Percentiles rank a stretch among this genome's conserved stretches.
phyloP scores from a whole-genome alignment of 2,113 vertebrate genomes.

The Platycercus adscitus region DNA sequence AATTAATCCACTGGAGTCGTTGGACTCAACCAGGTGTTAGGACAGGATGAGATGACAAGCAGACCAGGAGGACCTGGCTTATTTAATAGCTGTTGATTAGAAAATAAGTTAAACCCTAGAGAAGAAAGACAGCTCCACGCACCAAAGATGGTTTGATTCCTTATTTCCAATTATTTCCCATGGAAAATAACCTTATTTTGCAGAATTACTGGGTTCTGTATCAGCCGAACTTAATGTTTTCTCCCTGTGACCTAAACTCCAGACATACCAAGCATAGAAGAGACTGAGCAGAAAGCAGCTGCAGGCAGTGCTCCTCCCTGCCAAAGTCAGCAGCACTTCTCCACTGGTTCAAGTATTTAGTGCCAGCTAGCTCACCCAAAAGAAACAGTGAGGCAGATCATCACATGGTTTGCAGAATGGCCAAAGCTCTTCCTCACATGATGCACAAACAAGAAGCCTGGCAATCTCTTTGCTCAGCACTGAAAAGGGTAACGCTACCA shows the following conservation, averaged over 20 bases:
- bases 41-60: not conserved
- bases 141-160: not conserved
- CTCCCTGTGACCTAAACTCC: conserved; percentile 7
- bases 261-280: conserved; percentile 3
- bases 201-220: not conserved
- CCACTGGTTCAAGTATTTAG: not conserved
- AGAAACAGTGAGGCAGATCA: not conserved
- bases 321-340: conserved; percentile 29
- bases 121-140: not conserved
- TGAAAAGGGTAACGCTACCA: not conserved
- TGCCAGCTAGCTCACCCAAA: conserved; percentile 1
- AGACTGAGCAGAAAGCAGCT: conserved; percentile 12
- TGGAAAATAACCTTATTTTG: not conserved
- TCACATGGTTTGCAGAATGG: not conserved
- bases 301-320: not conserved
- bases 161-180: not conserved
- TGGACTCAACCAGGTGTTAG: not conserved
- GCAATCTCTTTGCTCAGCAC: not conserved
- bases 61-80: not conserved
- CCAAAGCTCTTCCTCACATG: conserved; percentile 1
- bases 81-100: not conserved
- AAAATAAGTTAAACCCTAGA: not conserved
- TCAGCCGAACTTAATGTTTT: not conserved
- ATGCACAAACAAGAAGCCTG: not conserved
- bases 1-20: not conserved